Evolutionary conservation across 2,888 invertebrate genomes (phyloP).

Genomic region (Exocentrus adspersus): DNA sequence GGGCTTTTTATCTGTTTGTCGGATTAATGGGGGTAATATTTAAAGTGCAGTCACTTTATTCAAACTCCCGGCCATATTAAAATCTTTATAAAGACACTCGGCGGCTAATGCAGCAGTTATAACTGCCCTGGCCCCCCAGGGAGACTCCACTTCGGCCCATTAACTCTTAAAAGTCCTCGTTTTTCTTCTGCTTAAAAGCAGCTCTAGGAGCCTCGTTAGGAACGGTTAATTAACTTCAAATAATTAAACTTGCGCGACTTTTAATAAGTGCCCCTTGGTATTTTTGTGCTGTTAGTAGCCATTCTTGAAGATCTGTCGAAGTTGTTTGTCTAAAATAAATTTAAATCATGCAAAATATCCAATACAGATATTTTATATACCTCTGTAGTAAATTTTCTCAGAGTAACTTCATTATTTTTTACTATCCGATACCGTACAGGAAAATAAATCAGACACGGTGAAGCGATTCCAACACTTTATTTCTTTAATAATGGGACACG

Average conservation of each 20-base stretch:
- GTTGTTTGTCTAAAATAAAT: too few relatives aligned
- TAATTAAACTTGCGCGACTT: not conserved
- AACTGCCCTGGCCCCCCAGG: constrained; percentile 34
- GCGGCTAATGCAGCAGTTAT: constrained; percentile 37
- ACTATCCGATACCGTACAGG: too few relatives aligned
- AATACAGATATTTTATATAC: too few relatives aligned
- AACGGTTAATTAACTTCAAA: constrained; percentile 2
- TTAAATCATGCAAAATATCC: too few relatives aligned
- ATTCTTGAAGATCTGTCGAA: too few relatives aligned
- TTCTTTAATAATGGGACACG: not conserved
- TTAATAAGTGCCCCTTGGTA: too few relatives aligned
- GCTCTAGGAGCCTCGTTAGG: constrained; percentile 20
- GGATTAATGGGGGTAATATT: constrained; percentile 29
- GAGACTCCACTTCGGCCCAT: constrained; percentile 36
- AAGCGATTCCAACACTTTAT: too few relatives aligned
- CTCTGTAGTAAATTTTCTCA: too few relatives aligned
- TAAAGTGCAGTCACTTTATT: constrained; percentile 25
- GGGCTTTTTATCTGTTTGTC: constrained; percentile 19
- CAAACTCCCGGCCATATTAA: constrained; percentile 29
- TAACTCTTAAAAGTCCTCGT: constrained; percentile 33
- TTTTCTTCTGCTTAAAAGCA: constrained; percentile 31
- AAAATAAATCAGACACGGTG: too few relatives aligned
- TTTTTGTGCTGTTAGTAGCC: too few relatives aligned
- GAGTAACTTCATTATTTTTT: too few relatives aligned
- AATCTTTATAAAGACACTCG: constrained; percentile 37